Evolutionary conservation across 2,888 invertebrate species (phyloP), one percentile per base, ranked within the genome.

Genomic region (Aphidius colemani): DNA sequence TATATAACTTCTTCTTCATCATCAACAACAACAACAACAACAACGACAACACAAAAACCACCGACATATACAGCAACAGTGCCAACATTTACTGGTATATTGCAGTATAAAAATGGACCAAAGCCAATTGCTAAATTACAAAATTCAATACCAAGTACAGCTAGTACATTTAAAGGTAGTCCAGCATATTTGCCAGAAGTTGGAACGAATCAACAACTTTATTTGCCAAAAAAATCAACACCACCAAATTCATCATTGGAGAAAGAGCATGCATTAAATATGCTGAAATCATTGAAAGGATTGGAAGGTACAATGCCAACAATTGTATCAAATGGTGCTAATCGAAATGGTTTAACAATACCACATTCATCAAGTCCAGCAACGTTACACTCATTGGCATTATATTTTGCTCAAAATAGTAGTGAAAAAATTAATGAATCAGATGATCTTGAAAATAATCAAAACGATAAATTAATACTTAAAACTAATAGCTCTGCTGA

Each of bases 341-440:
- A 85, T 41, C 84, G 90, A 66, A 85, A 86, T 45, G 91, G 90
- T 5, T 81, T 90, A n/a, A 84, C 88, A 7, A 87, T 90, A 7
- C 90, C 91, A 3, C 88, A 89, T 11, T 91, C 92, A 0, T 87
- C 90, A 0, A 91, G 92, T 0, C 92, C 93, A 0, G 90, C 91
- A 76, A 90, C 92, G 0, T 83, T 92, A 9, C 91, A 92, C 71
- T 90, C 92, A 0, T 78, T 94, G 53, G 93, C 93, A 1, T 87
- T 91, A 69, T 94, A 93, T 75, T 93, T 93, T 76, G 92, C 92
- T 3, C 89, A 89, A 7, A 88, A 89, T 69, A 84, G 88, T 66
- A 89, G 89, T 71, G 82, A 78, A 59, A 74, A 79, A 1, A 76
- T 74, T 4, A 75, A 78, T 49, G 64, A 72, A 44, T 63, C 69